Evolutionary conservation across 2,113 vertebrate genomes (phyloP).

Genomic region (Laticauda laticaudata): DNA sequence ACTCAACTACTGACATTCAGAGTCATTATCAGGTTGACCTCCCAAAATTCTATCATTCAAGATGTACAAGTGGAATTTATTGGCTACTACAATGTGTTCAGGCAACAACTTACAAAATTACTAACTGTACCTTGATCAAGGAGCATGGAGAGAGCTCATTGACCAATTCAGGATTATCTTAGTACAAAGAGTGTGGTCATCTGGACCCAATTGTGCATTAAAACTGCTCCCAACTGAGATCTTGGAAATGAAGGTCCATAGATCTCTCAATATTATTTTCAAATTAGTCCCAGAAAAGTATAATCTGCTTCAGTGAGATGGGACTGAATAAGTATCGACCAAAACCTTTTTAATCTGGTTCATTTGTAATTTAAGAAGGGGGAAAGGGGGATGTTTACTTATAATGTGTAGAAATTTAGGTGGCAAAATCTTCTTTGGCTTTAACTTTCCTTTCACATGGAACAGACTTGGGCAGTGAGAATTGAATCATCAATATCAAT

Average conservation of each 20-base stretch:
- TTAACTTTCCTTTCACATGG: background rate
- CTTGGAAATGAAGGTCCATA: background rate
- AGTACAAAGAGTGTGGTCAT: background rate
- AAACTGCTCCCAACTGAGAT: background rate
- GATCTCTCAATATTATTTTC: background rate
- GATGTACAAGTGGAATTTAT: background rate
- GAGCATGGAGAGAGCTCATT: background rate
- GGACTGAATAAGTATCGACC: background rate
- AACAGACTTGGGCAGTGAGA: background rate
- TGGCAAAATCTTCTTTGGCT: background rate
- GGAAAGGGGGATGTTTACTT: background rate
- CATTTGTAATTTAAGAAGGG: background rate
- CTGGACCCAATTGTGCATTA: background rate
- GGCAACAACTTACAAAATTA: background rate
- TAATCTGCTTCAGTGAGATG: background rate
- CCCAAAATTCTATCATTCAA: background rate
- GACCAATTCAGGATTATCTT: background rate
- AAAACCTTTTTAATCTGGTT: background rate
- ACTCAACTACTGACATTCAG: background rate
- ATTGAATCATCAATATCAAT: background rate
- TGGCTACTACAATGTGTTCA: background rate
- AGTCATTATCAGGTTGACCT: background rate
- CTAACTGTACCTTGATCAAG: background rate
- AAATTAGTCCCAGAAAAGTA: background rate
- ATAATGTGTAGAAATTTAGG: background rate